phyloP scores from a whole-genome alignment of 2,888 invertebrate genomes.

The Idaea biselata region DNA sequence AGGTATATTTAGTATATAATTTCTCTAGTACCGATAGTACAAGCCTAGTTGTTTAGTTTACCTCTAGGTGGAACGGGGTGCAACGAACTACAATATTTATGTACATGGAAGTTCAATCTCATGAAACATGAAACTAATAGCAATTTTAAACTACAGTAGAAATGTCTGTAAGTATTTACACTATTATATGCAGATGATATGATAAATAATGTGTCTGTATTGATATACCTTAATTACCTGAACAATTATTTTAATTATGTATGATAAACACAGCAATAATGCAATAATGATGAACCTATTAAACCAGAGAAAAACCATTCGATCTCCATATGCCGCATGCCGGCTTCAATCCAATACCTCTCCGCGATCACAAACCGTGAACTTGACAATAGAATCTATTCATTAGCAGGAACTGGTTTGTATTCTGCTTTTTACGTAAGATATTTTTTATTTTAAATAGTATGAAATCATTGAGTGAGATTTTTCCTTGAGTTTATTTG shows the following conservation, averaged over 20 bases:
- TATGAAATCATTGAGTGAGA: background rate
- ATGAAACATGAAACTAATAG: too few relatives aligned
- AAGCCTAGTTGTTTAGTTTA: too few relatives aligned
- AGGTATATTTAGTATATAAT: too few relatives aligned
- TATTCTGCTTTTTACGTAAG: slow-evolving; percentile 13
- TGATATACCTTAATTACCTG: background rate
- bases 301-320: background rate
- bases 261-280: background rate
- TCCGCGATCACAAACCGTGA: slow-evolving; percentile 20
- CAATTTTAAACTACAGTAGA: too few relatives aligned
- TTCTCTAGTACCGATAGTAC: too few relatives aligned
- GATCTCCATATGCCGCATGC: background rate
- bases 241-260: background rate
- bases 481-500: background rate
- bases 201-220: background rate
- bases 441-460: background rate
- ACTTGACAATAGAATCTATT: slow-evolving; percentile 22
- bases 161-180: too few relatives aligned
- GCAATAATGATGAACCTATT: background rate
- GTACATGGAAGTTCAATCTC: too few relatives aligned
- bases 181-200: background rate
- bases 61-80: too few relatives aligned
- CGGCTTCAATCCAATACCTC: slow-evolving; percentile 13
- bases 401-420: slow-evolving; percentile 19
- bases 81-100: too few relatives aligned